phyloP scores from a whole-genome alignment of 2,888 invertebrate genomes.

The Macropis europaea region DNA sequence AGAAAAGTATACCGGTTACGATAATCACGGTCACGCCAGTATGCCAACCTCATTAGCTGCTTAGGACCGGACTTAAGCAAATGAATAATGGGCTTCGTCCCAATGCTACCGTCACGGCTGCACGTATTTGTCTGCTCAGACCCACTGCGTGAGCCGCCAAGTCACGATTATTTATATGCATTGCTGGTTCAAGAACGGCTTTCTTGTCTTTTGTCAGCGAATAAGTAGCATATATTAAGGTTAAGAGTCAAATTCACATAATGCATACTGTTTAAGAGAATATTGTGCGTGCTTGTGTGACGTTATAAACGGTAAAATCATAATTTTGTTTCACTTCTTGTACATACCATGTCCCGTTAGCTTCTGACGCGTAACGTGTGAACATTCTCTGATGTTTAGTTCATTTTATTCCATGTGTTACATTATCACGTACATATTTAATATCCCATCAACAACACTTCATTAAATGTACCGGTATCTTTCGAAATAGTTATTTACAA shows the following conservation, averaged over 20 bases:
- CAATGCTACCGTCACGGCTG: slow-evolving; percentile 40
- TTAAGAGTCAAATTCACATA: neutral
- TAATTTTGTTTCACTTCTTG: neutral
- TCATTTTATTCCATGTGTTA: too few relatives aligned
- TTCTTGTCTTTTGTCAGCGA: slow-evolving; percentile 50
- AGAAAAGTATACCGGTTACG: slow-evolving; percentile 44
- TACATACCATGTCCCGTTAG: neutral
- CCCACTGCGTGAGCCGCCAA: slow-evolving; percentile 51
- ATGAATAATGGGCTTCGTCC: slow-evolving; percentile 63
- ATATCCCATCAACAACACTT: too few relatives aligned
- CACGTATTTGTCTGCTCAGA: slow-evolving; percentile 54
- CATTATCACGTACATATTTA: too few relatives aligned
- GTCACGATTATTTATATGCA: slow-evolving; percentile 59
- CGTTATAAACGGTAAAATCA: neutral
- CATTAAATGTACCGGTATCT: too few relatives aligned
- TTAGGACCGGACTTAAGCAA: slow-evolving; percentile 54
- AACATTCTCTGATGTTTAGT: too few relatives aligned
- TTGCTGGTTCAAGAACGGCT: slow-evolving; percentile 44
- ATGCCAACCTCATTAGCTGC: slow-evolving; percentile 67
- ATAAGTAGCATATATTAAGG: slow-evolving; percentile 35
- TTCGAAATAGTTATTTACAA: too few relatives aligned
- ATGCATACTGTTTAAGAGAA: slow-evolving; percentile 1
- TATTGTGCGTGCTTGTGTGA: too few relatives aligned
- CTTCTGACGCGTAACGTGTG: too few relatives aligned
- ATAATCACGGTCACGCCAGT: slow-evolving; percentile 61